Conservation (phyloP, 2,888 invertebrate genomes). For the Acronicta leporina region DNA sequence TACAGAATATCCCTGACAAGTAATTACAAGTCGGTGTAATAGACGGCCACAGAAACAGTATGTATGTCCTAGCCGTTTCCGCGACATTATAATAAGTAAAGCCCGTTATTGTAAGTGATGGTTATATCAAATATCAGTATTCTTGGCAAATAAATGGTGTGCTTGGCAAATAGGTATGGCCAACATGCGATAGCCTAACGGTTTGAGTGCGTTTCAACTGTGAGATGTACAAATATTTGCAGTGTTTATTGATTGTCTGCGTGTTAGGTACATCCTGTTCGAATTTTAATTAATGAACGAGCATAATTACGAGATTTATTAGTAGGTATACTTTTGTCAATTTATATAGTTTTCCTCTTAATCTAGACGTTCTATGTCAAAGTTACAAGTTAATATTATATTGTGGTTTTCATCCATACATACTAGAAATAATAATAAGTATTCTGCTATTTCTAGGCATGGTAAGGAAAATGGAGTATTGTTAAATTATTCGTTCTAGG, state of each 20-base stretch:
- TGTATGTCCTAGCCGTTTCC: constrained; percentile 56
- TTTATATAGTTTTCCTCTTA: too few species aligned
- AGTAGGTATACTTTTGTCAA: too few species aligned
- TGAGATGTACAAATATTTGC: constrained; percentile 53
- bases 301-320: constrained; percentile 1
- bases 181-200: constrained; percentile 59
- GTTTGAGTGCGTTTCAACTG: constrained; percentile 43
- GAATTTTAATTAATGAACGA: constrained; percentile 40
- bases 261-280: constrained; percentile 56
- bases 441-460: too few species aligned
- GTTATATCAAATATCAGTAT: constrained; percentile 66
- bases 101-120: constrained; percentile 66
- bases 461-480: too few species aligned
- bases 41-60: constrained; percentile 54
- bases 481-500: background rate
- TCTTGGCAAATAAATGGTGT: constrained; percentile 48
- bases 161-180: constrained; percentile 46
- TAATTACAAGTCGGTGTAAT: constrained; percentile 58
- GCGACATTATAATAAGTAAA: constrained; percentile 62
- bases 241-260: constrained; percentile 23
- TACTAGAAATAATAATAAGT: too few species aligned
- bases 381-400: too few species aligned
- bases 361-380: too few species aligned
- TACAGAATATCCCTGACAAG: constrained; percentile 50
- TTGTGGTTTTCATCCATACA: too few species aligned